Base-by-base conservation (phyloP, 2,888 invertebrate genomes). In the Chirona hameri region DNA sequence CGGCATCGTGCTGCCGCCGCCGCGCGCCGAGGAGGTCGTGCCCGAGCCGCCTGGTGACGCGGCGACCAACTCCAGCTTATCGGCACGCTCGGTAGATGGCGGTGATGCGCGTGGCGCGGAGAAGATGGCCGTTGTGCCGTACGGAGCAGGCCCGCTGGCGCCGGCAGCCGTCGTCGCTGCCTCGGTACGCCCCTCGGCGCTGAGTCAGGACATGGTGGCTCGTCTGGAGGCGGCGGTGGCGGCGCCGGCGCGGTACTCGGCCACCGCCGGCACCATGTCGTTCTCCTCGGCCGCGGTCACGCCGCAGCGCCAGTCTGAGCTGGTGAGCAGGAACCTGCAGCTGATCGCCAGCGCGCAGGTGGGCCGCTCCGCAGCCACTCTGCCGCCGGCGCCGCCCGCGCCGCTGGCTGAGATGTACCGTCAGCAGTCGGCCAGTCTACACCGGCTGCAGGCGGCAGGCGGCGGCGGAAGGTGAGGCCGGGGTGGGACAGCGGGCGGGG, bases 1-100 rank as follows among this genome's bases (percentile, higher is more conserved):
- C 0, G 85, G 87, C 5, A 87, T 90, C 18, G 29, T 55, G 72
- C 46, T 83, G 46, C 79, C 48, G 29, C 65, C 60, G 39, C 46
- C 31, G 39, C 52, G 39, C 39, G 60, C 81, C 79, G 79, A 69
- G 29, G 29, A 29, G 29, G 3, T 29, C 29, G 69, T 29, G 69
- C 69, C 27, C 12, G 69, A 69, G 29, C n/a, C n/a, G n/a, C 12
- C 69, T 5, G 69, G 18, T n/a, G 65, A n/a, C n/a, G 65, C 24
- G 39, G 21, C 18, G 72, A 21, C 18, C 18, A 21, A 76, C 18
- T 31, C 39, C 15, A 21, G 5, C 39, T 21, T 18, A 7, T 1
- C 39, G 39, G 5, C 39, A 7, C 39, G 39, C 21, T 18, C 72
- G 31, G 14, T 14, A 4, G 72, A 39, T 4, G 72, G 18, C 18